Conservation (phyloP, 1,140 invertebrate species). For the Oreohelix idahoensis region DNA sequence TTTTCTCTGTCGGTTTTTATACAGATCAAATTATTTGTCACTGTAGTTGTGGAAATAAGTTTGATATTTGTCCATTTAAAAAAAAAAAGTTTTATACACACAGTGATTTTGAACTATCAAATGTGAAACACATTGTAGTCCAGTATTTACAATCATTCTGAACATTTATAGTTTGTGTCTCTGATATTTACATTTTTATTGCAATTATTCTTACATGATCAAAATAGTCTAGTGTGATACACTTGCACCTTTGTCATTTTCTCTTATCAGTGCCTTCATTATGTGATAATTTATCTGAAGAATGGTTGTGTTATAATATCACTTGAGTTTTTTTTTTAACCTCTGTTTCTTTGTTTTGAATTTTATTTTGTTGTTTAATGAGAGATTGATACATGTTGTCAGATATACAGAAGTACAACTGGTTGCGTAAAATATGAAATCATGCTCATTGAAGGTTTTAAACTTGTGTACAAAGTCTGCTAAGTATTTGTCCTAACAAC, state of each 20-base stretch:
- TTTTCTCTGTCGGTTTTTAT: neutral
- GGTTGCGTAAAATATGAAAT: neutral
- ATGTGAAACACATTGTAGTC: neutral
- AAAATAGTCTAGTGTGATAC: neutral
- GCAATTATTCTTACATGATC: neutral
- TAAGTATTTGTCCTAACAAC: neutral
- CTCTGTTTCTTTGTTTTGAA: neutral
- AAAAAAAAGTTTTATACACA: no score
- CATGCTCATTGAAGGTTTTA: neutral
- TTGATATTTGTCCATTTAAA: neutral
- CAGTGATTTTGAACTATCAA: neutral
- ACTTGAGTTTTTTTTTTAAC: neutral
- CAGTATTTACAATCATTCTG: neutral
- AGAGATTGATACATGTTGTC: neutral
- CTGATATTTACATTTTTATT: neutral
- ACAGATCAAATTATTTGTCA: neutral
- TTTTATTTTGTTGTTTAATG: neutral
- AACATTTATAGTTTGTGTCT: neutral
- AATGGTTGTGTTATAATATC: neutral
- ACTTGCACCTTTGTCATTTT: neutral
- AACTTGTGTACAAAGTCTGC: neutral
- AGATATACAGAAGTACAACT: neutral
- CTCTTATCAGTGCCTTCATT: neutral
- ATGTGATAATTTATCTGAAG: neutral
- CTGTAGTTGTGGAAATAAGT: neutral